Conservation (phyloP, 2,113 vertebrate species). For the Pachyramphus minor region DNA sequence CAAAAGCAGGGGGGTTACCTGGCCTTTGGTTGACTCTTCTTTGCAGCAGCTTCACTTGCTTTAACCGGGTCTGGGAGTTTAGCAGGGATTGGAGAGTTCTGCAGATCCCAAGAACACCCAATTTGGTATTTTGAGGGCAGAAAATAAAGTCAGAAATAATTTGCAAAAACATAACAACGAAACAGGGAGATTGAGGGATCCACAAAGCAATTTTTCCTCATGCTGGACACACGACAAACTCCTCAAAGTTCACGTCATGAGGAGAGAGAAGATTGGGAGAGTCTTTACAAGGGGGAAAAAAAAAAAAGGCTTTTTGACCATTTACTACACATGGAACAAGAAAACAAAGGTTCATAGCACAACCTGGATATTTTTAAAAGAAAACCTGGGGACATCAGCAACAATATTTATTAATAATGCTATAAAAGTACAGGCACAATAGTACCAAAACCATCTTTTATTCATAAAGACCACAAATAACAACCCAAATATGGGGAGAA, state of each 20-base stretch:
- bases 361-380: not conserved
- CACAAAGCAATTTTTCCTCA: not conserved
- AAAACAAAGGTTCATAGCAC: not conserved
- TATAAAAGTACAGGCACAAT: not conserved
- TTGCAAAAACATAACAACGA: not conserved
- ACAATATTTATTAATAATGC: not conserved
- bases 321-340: not conserved
- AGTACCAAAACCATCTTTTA: not conserved
- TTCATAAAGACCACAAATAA: not conserved
- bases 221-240: not conserved
- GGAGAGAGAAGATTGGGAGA: not conserved
- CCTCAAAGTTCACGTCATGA: not conserved
- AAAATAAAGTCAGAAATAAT: not conserved
- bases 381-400: not conserved
- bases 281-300: not conserved
- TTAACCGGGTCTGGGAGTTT: constrained; percentile 95
- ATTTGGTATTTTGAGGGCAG: not conserved
- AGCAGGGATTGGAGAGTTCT: constrained; percentile 88
- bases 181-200: not conserved
- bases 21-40: constrained; percentile 96
- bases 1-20: constrained; percentile 73
- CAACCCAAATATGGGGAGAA: not conserved
- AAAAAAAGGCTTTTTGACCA: not conserved
- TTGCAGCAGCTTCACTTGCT: constrained; percentile 95
- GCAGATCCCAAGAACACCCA: not conserved